Evolutionary conservation across 2,113 vertebrate genomes (phyloP).

Genomic region (Lota lota): DNA sequence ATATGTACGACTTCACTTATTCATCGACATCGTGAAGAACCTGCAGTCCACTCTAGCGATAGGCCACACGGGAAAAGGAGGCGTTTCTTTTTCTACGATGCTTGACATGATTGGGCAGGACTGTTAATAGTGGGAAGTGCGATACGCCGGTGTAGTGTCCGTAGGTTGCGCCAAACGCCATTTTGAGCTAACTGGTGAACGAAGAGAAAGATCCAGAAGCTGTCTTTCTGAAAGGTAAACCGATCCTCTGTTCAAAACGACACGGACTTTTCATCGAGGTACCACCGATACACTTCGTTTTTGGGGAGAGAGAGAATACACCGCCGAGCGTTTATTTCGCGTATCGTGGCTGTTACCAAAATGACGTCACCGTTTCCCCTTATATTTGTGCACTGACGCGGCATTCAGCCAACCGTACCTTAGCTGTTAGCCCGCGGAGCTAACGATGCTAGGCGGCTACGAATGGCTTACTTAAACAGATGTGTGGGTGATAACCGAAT

Average conservation of each 20-base stretch:
- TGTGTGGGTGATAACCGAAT: too few relatives aligned
- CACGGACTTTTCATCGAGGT: too few relatives aligned
- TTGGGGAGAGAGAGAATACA: constrained; percentile 48
- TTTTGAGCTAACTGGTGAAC: constrained; percentile 73
- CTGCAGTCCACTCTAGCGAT: too few relatives aligned
- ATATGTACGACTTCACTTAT: too few relatives aligned
- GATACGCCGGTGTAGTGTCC: constrained; percentile 60
- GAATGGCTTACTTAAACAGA: too few relatives aligned
- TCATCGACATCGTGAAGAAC: too few relatives aligned
- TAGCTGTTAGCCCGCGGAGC: constrained; percentile 13
- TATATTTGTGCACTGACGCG: constrained; percentile 52
- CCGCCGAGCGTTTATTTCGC: neutral
- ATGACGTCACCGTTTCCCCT: constrained; percentile 40
- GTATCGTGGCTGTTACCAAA: neutral
- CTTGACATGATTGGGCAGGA: constrained; percentile 49
- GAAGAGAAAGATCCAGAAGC: constrained; percentile 66
- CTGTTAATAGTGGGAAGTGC: constrained; percentile 45
- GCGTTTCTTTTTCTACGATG: constrained; percentile 5
- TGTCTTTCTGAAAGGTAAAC: constrained; percentile 64
- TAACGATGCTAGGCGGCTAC: neutral
- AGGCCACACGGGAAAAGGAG: constrained; percentile 2
- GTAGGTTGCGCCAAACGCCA: constrained; percentile 73
- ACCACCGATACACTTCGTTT: neutral
- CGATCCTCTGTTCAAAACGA: too few relatives aligned
- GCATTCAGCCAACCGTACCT: constrained; percentile 53